A percentile compares a stretch with the other conserved stretches of the same genome.
Conservation (phyloP, 2,888 invertebrate species). For the Drosophila buzzatii region DNA sequence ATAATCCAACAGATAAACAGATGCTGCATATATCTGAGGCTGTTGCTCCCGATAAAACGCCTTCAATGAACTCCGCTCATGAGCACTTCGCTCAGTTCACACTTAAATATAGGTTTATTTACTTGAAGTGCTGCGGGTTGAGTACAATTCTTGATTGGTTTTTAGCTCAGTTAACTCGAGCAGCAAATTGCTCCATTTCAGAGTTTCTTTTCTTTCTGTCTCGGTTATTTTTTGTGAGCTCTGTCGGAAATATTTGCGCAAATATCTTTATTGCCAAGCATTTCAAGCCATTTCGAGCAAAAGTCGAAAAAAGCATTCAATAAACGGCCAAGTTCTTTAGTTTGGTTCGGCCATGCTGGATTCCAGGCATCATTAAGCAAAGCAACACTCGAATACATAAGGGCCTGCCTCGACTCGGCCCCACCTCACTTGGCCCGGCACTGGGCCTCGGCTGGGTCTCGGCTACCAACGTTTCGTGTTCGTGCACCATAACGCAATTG, state of each 20-base stretch:
- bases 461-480: slow-evolving; percentile 3
- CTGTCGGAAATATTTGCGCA: slow-evolving; percentile 57
- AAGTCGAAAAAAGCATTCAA: slow-evolving; percentile 51
- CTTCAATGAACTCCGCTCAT: background rate
- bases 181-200: slow-evolving; percentile 74
- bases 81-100: background rate
- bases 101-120: slow-evolving; percentile 14
- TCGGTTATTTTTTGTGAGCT: slow-evolving; percentile 17
- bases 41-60: background rate
- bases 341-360: slow-evolving; percentile 82
- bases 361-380: slow-evolving; percentile 79
- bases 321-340: slow-evolving; percentile 52
- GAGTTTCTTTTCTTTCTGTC: slow-evolving; percentile 14
- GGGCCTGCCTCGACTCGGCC: slow-evolving; percentile 34
- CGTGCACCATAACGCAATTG: slow-evolving; percentile 42
- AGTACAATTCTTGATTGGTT: slow-evolving; percentile 33
- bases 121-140: slow-evolving; percentile 5
- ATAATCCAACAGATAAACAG: background rate
- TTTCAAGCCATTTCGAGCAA: slow-evolving; percentile 36
- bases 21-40: background rate
- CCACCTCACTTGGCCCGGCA: background rate
- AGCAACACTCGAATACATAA: slow-evolving; percentile 73
- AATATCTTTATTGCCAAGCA: slow-evolving; percentile 76
- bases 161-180: slow-evolving; percentile 26
- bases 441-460: background rate